Evolutionary conservation across 2,797 vertebrate genomes (phyloP).

Genomic region (Trachurus trachurus): DNA sequence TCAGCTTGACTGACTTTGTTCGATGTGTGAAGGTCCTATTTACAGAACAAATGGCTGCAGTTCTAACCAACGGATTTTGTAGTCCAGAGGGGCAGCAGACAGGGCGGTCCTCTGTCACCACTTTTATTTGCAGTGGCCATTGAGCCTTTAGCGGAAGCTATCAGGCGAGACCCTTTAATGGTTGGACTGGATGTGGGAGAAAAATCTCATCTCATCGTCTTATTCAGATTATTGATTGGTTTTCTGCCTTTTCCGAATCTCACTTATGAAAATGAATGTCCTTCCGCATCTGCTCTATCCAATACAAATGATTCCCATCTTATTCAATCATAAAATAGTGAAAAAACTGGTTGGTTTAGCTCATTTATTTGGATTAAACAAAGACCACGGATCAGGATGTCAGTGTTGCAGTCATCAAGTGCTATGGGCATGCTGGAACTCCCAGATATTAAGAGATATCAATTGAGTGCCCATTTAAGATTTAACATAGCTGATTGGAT

Average conservation of each 20-base stretch:
- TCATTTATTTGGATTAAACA: constrained; percentile 7
- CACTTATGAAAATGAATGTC: constrained; percentile 17
- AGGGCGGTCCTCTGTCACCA: background rate
- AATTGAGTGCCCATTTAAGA: background rate
- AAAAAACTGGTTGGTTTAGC: background rate
- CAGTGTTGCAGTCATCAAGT: background rate
- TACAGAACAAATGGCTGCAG: background rate
- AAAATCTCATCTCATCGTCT: background rate
- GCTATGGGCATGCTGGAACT: background rate
- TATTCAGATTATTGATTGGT: background rate
- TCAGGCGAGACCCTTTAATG: constrained; percentile 2
- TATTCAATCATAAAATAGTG: constrained; percentile 15
- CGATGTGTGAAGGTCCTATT: constrained; percentile 22
- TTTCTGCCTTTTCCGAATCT: constrained; percentile 4
- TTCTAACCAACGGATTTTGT: constrained; percentile 1
- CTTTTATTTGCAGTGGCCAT: constrained; percentile 3
- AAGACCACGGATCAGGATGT: constrained; percentile 12
- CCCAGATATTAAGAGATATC: background rate
- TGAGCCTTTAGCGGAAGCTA: background rate
- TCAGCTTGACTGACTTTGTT: constrained; percentile 9
- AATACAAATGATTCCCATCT: constrained; percentile 14
- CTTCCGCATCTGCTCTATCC: constrained; percentile 9
- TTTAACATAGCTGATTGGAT: constrained; percentile 17
- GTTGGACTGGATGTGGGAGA: background rate
- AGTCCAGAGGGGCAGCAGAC: background rate